Evolutionary conservation across 1,140 invertebrate species (phyloP).

Genomic region (Diploscapter pachys): DNA sequence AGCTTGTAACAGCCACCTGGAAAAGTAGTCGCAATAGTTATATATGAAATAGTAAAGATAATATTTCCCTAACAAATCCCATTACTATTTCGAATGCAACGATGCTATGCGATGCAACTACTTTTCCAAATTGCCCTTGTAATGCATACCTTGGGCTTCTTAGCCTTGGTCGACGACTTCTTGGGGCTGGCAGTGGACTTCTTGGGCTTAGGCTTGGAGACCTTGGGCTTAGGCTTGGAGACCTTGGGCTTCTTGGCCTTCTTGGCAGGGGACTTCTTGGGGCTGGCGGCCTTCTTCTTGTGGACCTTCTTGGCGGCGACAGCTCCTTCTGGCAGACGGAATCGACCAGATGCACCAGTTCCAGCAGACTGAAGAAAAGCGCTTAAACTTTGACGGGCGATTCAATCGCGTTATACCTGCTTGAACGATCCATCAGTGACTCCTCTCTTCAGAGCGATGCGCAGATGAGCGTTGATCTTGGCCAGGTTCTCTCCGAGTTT

Average conservation of each 20-base stretch:
- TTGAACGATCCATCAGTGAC: conserved; percentile 1
- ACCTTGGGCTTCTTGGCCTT: conserved; percentile 24
- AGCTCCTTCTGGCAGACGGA: conserved; percentile 39
- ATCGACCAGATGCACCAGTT: conserved; percentile 41
- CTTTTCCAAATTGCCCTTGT: too few relatives aligned
- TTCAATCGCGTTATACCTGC: too few relatives aligned
- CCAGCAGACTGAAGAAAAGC: conserved; percentile 36
- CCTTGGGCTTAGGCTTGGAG: conserved; percentile 12
- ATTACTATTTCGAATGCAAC: too few relatives aligned
- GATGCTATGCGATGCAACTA: too few relatives aligned
- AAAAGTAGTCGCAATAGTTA: too few relatives aligned
- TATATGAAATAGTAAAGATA: too few relatives aligned
- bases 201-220: not conserved
- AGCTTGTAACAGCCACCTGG: too few relatives aligned
- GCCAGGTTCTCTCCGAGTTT: conserved; percentile 34
- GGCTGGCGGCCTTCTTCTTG: conserved; percentile 25
- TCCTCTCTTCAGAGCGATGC: conserved; percentile 32
- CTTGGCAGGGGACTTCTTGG: conserved; percentile 27
- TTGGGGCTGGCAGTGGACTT: conserved; percentile 25
- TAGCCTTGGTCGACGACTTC: conserved; percentile 11
- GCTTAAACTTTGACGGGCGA: not conserved
- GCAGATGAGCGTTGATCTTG: conserved; percentile 34
- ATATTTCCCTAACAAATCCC: too few relatives aligned
- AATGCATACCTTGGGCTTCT: too few relatives aligned
- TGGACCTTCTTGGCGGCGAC: conserved; percentile 28